Evolutionary conservation across 2,888 invertebrate genomes (phyloP).

Genomic region (Fragum fragum): DNA sequence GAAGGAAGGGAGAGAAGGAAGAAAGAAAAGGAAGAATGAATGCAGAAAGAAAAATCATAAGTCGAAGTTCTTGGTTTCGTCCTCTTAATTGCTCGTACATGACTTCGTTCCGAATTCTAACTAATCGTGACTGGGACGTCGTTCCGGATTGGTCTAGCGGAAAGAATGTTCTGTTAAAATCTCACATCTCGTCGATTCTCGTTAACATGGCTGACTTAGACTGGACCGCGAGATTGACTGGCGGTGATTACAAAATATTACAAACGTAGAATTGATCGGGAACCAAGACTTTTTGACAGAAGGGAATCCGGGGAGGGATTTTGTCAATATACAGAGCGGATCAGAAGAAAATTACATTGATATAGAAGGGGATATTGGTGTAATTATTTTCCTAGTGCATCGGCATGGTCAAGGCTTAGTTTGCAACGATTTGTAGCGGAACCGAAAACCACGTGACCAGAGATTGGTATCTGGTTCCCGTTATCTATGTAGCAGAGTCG

Average conservation of each 20-base stretch:
- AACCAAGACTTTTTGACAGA: slow-evolving; percentile 25
- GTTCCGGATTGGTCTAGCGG: slow-evolving; percentile 34
- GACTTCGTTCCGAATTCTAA: slow-evolving; percentile 14
- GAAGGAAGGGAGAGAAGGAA: too few relatives aligned
- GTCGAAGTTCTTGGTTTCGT: too few relatives aligned
- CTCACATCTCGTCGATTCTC: slow-evolving; percentile 58
- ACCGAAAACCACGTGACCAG: slow-evolving; percentile 13
- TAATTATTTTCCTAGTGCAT: slow-evolving; percentile 39
- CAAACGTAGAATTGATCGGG: slow-evolving; percentile 14
- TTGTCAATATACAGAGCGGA: slow-evolving; percentile 50
- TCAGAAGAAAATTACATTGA: slow-evolving; percentile 61
- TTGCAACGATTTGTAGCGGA: slow-evolving; percentile 21
- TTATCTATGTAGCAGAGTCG: slow-evolving; percentile 15
- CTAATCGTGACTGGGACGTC: slow-evolving; percentile 21
- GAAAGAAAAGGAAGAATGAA: too few relatives aligned
- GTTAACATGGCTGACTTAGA: slow-evolving; percentile 45
- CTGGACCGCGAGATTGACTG: slow-evolving; percentile 19
- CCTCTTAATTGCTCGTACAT: slow-evolving; percentile 21
- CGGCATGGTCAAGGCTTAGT: slow-evolving; percentile 35
- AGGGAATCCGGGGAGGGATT: slow-evolving; percentile 32
- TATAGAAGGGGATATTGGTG: slow-evolving; percentile 44
- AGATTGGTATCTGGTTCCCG: slow-evolving; percentile 22
- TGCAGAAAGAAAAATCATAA: too few relatives aligned
- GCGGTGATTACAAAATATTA: slow-evolving; percentile 25
- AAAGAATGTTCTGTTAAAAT: slow-evolving; percentile 55